Percentiles rank a stretch among this genome's conserved stretches.
phyloP scores from a whole-genome alignment of 2,888 invertebrate genomes.

The Xestia c-nigrum region DNA sequence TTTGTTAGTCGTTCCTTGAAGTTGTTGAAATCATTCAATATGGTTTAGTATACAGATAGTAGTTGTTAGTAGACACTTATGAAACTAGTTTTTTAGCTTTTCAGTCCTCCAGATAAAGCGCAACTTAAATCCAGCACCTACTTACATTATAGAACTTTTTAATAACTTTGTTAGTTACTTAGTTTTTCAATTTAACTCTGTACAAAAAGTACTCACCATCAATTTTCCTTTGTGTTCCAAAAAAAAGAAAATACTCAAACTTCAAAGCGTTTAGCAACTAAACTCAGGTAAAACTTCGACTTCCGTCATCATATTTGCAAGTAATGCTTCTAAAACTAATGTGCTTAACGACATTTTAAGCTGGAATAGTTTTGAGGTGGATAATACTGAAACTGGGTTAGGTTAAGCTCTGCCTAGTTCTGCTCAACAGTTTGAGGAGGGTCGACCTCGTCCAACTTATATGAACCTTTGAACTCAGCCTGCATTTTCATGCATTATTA shows the following conservation, averaged over 20 bases:
- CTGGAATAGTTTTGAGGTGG: conserved; percentile 70
- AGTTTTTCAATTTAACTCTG: neutral
- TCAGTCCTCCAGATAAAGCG: too few relatives aligned
- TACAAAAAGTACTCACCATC: neutral
- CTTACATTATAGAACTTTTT: neutral
- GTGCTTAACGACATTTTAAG: conserved; percentile 70
- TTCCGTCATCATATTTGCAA: conserved; percentile 47
- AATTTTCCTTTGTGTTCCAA: neutral
- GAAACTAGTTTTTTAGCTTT: neutral
- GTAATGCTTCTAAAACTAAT: conserved; percentile 60
- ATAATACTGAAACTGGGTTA: conserved; percentile 73
- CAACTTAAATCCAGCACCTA: neutral
- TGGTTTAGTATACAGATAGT: conserved; percentile 1
- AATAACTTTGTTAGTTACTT: neutral
- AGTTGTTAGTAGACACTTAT: neutral
- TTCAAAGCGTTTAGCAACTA: conserved; percentile 1
- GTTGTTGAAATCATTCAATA: conserved; percentile 64
- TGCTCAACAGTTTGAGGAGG: conserved; percentile 76
- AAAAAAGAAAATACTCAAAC: conserved; percentile 1
- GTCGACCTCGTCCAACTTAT: conserved; percentile 76
- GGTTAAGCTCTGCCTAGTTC: conserved; percentile 71
- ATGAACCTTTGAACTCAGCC: conserved; percentile 72
- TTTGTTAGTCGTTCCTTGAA: conserved; percentile 76
- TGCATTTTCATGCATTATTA: conserved; percentile 71
- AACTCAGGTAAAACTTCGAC: conserved; percentile 12